Evolutionary conservation across 2,113 vertebrate species (phyloP), one percentile per base, ranked within the genome.

Genomic region (Mobula birostris): DNA sequence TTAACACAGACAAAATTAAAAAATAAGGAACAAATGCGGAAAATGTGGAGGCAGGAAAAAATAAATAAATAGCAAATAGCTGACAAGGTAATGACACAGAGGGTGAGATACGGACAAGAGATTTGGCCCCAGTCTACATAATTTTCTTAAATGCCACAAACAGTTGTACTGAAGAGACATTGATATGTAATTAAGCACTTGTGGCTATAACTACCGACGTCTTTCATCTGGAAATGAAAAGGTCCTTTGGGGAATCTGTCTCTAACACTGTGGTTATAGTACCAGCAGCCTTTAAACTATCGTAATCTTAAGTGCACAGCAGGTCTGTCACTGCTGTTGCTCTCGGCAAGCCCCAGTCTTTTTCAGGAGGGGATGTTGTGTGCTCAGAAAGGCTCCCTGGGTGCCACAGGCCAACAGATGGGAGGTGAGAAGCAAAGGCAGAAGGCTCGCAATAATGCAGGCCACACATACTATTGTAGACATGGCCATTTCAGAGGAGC

Each of bases 261-360:
- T 74, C 21, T 93, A 76, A 93, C 70, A 93, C 32, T 93, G 36
- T 56, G 91, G 36, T 93, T 93, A 93, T 74, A 76, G 70, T 48
- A 93, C 91, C 70, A 74, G 40, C 91, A 72, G 68, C 56, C 68
- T 93, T 93, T 93, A 93, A 93, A 74, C 91, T 48, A 93, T 93
- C 91, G 91, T 93, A 93, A 93, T 93, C 91, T 93, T 56, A 93
- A 93, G 32, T 93, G 70, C 91, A 93, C 91, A 93, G 91, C 91
- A 93, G 91, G 91, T 93, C 70, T 76, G 68, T 93, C 66, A 72
- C 40, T 74, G 68, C 91, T 76, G 68, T 21, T 74, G 68, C 91
- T 48, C 68, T 74, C 40, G 70, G 36, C 85, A 93, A 48, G 72
- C 68, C 66, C 91, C 91, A 74, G 91, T 56, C 91, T 93, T 93